These are phyloP conservation scores for Presbytis comata DNA, from an alignment of 2,797 vertebrate genomes.

Conservation along the genomic window DNA sequence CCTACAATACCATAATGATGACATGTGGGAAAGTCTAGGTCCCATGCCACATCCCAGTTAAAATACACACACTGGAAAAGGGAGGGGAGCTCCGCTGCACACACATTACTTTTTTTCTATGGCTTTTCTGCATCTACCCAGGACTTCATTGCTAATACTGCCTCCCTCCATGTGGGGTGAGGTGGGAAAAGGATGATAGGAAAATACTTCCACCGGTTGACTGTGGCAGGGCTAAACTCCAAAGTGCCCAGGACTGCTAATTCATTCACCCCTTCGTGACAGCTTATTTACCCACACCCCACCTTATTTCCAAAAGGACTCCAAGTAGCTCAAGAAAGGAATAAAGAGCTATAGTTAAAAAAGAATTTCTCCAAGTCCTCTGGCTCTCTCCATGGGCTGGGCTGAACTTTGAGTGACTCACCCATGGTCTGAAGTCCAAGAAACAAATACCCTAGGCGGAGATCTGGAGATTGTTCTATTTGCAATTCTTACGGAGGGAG, in stretches of 20 bases:
- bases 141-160: background rate
- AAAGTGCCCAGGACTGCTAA: too few relatives aligned
- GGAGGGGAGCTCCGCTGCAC: background rate
- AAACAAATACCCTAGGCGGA: background rate
- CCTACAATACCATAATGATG: background rate
- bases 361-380: background rate
- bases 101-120: background rate
- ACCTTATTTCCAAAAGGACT: background rate
- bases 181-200: background rate
- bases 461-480: background rate
- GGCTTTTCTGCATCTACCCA: background rate
- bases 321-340: background rate
- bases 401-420: background rate
- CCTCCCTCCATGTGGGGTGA: background rate
- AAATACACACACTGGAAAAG: background rate
- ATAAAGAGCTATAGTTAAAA: background rate
- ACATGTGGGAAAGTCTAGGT: background rate
- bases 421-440: background rate
- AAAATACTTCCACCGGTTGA: background rate
- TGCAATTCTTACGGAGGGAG: background rate
- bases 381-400: background rate
- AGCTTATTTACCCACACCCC: background rate
- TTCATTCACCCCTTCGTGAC: background rate
- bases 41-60: accelerated
- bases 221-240: background rate